These are phyloP conservation scores for Leptinotarsa juncta DNA, from an alignment of 2,888 invertebrate species.

Conservation along the genomic window DNA sequence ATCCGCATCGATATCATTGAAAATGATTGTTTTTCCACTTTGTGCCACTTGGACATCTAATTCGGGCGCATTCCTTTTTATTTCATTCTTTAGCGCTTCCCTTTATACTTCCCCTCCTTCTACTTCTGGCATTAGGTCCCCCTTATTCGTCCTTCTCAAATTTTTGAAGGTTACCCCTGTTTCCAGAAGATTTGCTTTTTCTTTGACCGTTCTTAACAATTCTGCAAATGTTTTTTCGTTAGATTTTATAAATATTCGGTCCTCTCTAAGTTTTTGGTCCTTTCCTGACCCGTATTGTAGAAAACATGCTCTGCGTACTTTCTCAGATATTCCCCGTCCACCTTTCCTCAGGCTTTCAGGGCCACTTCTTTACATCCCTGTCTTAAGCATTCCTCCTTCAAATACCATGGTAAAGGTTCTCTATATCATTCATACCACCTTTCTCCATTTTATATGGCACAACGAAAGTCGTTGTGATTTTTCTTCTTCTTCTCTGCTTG, in stretches of 20 bases:
- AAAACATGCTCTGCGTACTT: slow-evolving; percentile 8
- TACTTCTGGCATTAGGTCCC: slow-evolving; percentile 12
- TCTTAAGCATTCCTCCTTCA: neutral
- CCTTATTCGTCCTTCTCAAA: too few relatives aligned
- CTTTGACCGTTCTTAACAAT: neutral
- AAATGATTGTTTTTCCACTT: neutral
- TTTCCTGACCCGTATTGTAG: neutral
- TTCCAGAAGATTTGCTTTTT: too few relatives aligned
- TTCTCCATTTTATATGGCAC: slow-evolving; percentile 12
- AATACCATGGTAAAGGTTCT: neutral
- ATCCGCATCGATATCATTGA: slow-evolving; percentile 14
- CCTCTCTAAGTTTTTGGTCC: neutral
- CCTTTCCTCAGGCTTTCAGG: neutral
- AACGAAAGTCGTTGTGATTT: neutral
- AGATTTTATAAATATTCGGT: slow-evolving; percentile 10
- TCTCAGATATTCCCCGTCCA: slow-evolving; percentile 1
- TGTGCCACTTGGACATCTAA: neutral
- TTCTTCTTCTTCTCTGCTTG: slow-evolving; percentile 4
- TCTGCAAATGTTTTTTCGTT: slow-evolving; percentile 6
- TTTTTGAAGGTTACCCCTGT: too few relatives aligned
- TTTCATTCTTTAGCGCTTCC: slow-evolving; percentile 5
- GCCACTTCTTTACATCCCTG: neutral
- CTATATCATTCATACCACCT: neutral
- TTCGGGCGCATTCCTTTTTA: slow-evolving; percentile 15
- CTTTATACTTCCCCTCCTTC: slow-evolving; percentile 15